Evolutionary conservation across 2,888 invertebrate genomes (phyloP).

Genomic region (Tinea trinotella): DNA sequence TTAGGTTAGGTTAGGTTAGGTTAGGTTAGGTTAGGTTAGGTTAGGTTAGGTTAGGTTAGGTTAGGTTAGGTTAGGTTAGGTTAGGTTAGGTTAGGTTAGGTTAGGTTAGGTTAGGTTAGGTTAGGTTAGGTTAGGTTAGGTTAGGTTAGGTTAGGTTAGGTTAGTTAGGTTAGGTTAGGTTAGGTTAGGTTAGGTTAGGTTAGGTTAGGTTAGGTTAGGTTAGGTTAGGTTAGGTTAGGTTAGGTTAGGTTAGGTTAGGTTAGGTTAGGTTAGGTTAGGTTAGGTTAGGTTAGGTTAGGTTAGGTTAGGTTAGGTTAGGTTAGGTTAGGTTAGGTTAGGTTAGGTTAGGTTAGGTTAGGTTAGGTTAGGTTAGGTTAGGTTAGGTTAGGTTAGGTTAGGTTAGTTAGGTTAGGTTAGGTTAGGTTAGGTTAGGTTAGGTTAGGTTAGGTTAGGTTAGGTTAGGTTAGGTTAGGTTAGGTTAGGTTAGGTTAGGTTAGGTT

Average conservation of each 20-base stretch:
- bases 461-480: slow-evolving; percentile 16
- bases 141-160: slow-evolving; percentile 13
- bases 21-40: slow-evolving; percentile 13
- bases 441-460: slow-evolving; percentile 16
- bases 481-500: slow-evolving; percentile 14
- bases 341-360: slow-evolving; percentile 14
- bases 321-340: slow-evolving; percentile 13
- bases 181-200: slow-evolving; percentile 13
- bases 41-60: slow-evolving; percentile 13
- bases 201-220: slow-evolving; percentile 14
- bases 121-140: slow-evolving; percentile 13
- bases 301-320: slow-evolving; percentile 12
- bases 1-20: slow-evolving; percentile 13
- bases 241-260: background rate
- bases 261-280: slow-evolving; percentile 2
- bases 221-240: slow-evolving; percentile 8
- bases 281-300: slow-evolving; percentile 1
- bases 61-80: slow-evolving; percentile 13
- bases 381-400: slow-evolving; percentile 16
- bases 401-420: slow-evolving; percentile 16
- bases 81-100: slow-evolving; percentile 13
- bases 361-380: slow-evolving; percentile 16
- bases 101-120: slow-evolving; percentile 13
- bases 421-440: slow-evolving; percentile 16
- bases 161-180: slow-evolving; percentile 13